Evolutionary conservation across 2,888 invertebrate species (phyloP), one percentile per base, ranked within the genome.

Genomic region (Dyspetes luteomarginatus): DNA sequence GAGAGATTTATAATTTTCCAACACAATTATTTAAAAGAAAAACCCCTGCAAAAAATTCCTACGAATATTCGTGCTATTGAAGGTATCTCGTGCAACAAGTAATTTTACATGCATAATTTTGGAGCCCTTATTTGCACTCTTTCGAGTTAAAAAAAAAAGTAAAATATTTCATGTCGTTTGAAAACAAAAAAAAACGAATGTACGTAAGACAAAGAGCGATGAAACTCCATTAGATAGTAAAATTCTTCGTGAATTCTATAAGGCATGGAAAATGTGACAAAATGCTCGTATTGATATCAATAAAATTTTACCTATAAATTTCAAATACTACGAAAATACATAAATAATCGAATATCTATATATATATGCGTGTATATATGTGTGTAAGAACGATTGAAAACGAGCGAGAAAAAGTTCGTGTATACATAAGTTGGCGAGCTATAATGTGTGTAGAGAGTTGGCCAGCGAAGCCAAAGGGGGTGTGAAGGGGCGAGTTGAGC

Each of bases 341-440:
- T 41, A 62, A 64, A 55, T n/a, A n/a, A n/a, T n/a, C n/a, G n/a
- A 30, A 43, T 52, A 22, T 48, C 26, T 62, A 24, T 4, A 43
- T 22, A 45, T 9, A 19, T 56, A 41, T 24, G 62, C 26, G 28
- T 48, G 24, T 52, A 65, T 15, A n/a, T 62, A 26, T n/a, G 55
- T 17, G 56, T 9, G 41, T 43, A 30, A 19, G 67, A 58, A 41
- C 60, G 48, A n/a, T 7, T 43, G 30, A 55, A 48, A 19, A 65
- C 56, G 26, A 15, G 69, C 50, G 69, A 9, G 60, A 76, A 36
- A 74, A 60, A 62, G 62, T 15, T 45, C 58, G 64, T 41, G 71
- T 80, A 72, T 67, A 56, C 62, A 55, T 65, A 71, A 74, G 67
- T 62, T 65, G 52, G 64, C 45, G 28, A 50, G 62, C 62, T 64